Percentiles rank a stretch among this genome's conserved stretches.
These are phyloP conservation scores for Leptinotarsa lineolata DNA, from an alignment of 1,140 invertebrate genomes.

Conservation along the genomic window DNA sequence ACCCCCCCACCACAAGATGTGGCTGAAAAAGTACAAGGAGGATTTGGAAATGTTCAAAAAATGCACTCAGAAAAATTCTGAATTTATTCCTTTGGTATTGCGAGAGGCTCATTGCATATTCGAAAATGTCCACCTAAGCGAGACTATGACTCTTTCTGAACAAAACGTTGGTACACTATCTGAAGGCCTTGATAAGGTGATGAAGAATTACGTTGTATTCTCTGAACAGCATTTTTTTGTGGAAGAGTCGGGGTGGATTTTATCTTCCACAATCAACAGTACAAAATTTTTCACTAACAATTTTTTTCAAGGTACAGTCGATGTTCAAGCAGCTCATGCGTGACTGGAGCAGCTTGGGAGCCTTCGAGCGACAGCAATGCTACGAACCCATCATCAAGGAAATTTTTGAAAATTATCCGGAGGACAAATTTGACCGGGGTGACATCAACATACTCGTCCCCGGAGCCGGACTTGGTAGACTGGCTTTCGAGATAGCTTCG, in stretches of 20 bases:
- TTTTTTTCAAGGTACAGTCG: constrained; percentile 82
- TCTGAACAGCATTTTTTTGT: no score
- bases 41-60: constrained; percentile 75
- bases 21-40: constrained; percentile 74
- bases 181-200: constrained; percentile 58
- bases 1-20: constrained; percentile 73
- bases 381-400: constrained; percentile 91
- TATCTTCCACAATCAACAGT: no score
- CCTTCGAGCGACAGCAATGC: constrained; percentile 80
- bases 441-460: constrained; percentile 85
- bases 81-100: constrained; percentile 82
- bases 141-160: constrained; percentile 50
- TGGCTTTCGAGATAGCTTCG: constrained; percentile 91
- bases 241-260: no score
- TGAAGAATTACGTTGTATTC: no score
- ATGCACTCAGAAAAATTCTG: constrained; percentile 84
- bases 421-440: constrained; percentile 58
- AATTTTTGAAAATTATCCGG: constrained; percentile 75
- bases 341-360: constrained; percentile 91
- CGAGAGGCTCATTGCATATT: constrained; percentile 83
- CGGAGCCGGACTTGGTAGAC: constrained; percentile 89
- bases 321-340: constrained; percentile 93
- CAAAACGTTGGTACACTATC: constrained; percentile 47
- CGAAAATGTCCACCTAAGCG: constrained; percentile 67
- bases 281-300: not conserved